phyloP scores from a whole-genome alignment of 2,113 vertebrate genomes.

The Jaculus jaculus region DNA sequence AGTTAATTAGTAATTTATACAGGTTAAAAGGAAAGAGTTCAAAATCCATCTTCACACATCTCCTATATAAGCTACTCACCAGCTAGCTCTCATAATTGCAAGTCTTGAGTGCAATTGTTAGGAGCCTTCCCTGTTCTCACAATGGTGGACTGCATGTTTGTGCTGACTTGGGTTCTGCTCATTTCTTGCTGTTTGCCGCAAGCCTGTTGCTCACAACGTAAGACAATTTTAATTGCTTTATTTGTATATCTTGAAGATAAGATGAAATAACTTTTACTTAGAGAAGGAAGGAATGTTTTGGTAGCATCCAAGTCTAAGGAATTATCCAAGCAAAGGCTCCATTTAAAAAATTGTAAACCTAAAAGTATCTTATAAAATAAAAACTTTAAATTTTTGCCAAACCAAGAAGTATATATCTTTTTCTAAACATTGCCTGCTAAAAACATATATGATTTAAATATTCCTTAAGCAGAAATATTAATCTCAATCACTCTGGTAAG shows the following conservation, averaged over 20 bases:
- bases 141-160: constrained; percentile 28
- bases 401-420: constrained; percentile 18
- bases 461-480: background rate
- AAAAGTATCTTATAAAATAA: constrained; percentile 40
- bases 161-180: constrained; percentile 56
- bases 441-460: constrained; percentile 33
- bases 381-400: constrained; percentile 4
- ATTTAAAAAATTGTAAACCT: constrained; percentile 28
- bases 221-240: constrained; percentile 64
- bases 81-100: background rate
- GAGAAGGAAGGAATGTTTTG: background rate
- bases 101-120: background rate
- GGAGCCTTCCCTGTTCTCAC: background rate
- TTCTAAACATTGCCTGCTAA: constrained; percentile 29
- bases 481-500: background rate
- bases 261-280: constrained; percentile 21
- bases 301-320: background rate
- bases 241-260: constrained; percentile 27
- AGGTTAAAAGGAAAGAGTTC: constrained; percentile 68
- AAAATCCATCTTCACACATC: constrained; percentile 74
- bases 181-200: constrained; percentile 46
- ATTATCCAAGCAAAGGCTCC: background rate
- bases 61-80: constrained; percentile 49
- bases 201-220: constrained; percentile 48
- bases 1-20: constrained; percentile 79